These are phyloP conservation scores for Cerceris ruficornis DNA, from an alignment of 2,888 invertebrate species.

Conservation along the genomic window DNA sequence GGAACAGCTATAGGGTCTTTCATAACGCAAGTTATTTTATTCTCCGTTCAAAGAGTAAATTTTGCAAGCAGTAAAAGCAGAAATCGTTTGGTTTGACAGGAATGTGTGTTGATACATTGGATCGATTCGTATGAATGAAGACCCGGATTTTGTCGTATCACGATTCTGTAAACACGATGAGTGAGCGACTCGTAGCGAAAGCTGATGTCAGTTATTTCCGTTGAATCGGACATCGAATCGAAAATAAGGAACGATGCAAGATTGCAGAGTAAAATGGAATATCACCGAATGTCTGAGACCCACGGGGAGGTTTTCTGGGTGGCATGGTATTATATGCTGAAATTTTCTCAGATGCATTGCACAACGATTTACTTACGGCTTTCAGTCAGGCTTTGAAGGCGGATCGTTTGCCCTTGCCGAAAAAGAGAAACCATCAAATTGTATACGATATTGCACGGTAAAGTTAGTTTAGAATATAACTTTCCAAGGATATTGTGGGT, in stretches of 20 bases:
- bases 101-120: no score
- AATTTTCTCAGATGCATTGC: slow-evolving; percentile 64
- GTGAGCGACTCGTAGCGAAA: slow-evolving; percentile 36
- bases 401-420: slow-evolving; percentile 10
- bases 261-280: slow-evolving; percentile 34
- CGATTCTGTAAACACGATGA: slow-evolving; percentile 4
- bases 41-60: no score
- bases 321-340: slow-evolving; percentile 60
- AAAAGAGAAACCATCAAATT: no score
- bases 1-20: no score
- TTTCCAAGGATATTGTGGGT: no score
- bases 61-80: no score
- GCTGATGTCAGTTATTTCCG: slow-evolving; percentile 55
- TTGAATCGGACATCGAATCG: slow-evolving; percentile 58
- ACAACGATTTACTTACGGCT: slow-evolving; percentile 49
- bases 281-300: slow-evolving; percentile 57
- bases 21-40: no score
- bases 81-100: no score
- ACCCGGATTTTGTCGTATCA: slow-evolving; percentile 10
- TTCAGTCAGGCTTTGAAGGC: no score
- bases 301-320: slow-evolving; percentile 58
- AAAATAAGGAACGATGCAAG: slow-evolving; percentile 39
- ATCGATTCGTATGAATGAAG: no score
- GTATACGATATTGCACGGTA: no score
- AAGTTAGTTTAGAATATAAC: no score